Base-by-base conservation (phyloP, 2,113 vertebrate genomes). In the Corapipo altera region DNA sequence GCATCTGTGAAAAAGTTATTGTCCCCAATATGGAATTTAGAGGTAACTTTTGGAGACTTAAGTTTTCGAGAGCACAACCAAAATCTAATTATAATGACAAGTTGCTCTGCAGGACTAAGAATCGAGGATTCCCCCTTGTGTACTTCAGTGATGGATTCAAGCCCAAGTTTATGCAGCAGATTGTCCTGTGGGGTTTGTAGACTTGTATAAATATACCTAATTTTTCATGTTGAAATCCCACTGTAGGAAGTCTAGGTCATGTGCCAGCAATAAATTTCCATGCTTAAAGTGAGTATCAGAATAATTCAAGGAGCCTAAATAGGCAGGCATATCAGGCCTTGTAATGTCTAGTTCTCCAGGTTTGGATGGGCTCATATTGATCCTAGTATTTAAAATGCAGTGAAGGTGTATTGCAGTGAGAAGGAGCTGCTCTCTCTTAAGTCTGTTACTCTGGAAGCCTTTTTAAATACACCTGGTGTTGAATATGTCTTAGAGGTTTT, bases 11-110 rank as follows among this genome's bases (percentile, higher is more conserved):
- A 97, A 99, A 99, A 96, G 99, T 99, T 96, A 99, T 99, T 97
- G 99, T 99, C 72, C 99, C 99, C 91, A 99, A 99, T 98, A 99
- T 99, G 99, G 99, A 99, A 98, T 99, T 99, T 95, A 99, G 99
- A 99, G 99, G 99, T 99, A 98, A 98, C 43, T 77, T 37, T 86
- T 2, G 81, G 43, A 92, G 67, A 55, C 27, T 37, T 24, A 11
- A 46, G 23, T 85, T 89, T 80, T 92, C 23, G 21, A 76, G 85
- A 41, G 2, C 15, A 11, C 13, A 17, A 0, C 55, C 57, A 33
- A 55, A 86, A 55, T 59, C 9, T 77, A 69, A n/a, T 52, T 54
- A 15, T 23, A 55, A 18, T 30, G 23, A 11, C n/a, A 3, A 27
- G 26, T 49, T 87, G 51, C 58, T 79, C 73, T 87, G 33, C 30